phyloP scores from a whole-genome alignment of 35 echinoderm and acorn worm species.

The Nesometra sesokonis region DNA sequence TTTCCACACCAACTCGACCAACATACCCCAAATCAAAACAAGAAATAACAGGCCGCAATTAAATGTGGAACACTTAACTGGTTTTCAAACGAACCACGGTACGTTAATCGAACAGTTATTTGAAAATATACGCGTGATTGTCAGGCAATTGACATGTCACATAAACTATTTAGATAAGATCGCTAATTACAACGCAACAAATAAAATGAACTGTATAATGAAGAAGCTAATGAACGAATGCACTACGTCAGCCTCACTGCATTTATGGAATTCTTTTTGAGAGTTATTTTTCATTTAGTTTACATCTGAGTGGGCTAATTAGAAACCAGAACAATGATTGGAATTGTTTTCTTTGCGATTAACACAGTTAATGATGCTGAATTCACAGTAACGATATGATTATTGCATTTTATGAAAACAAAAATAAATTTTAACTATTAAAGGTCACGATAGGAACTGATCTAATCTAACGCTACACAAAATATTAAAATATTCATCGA shows the following conservation, averaged over 20 bases:
- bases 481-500: too few relatives aligned
- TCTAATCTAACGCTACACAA: too few relatives aligned
- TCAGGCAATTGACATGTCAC: not conserved
- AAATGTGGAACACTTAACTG: not conserved
- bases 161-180: not conserved
- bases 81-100: not conserved
- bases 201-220: not conserved
- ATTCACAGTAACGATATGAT: too few relatives aligned
- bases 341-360: not conserved
- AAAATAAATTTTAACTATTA: too few relatives aligned
- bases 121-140: not conserved
- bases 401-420: too few relatives aligned
- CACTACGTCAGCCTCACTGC: too few relatives aligned
- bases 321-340: not conserved
- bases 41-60: not conserved
- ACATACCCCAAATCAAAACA: not conserved
- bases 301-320: not conserved
- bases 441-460: too few relatives aligned
- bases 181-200: not conserved
- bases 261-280: too few relatives aligned
- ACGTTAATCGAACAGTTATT: not conserved
- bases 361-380: not conserved
- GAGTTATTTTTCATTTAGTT: too few relatives aligned
- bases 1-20: not conserved
- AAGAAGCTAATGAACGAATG: too few relatives aligned